phyloP scores from a whole-genome alignment of 2,113 vertebrate species.

The Melanotaenia duboulayi region DNA sequence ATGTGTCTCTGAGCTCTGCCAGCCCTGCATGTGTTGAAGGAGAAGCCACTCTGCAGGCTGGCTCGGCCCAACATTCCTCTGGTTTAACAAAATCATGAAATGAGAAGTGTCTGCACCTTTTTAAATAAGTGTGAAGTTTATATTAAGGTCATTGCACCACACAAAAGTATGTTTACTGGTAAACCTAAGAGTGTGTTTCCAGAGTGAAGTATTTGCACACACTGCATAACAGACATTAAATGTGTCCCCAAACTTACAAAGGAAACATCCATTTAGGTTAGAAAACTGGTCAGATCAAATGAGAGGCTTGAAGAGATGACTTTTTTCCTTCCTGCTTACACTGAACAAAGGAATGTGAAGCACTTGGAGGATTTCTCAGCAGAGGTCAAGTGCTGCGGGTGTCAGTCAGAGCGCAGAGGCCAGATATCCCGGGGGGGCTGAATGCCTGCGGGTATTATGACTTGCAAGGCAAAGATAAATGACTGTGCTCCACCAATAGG shows the following conservation, averaged over 20 bases:
- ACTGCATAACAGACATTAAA: conserved; percentile 31
- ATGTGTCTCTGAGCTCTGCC: neutral
- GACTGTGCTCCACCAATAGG: conserved; percentile 73
- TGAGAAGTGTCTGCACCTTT: conserved; percentile 13
- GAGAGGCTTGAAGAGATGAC: conserved; percentile 22
- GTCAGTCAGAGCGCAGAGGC: conserved; percentile 47
- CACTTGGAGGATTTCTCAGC: conserved; percentile 51
- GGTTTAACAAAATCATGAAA: conserved; percentile 15
- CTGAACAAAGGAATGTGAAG: conserved; percentile 61
- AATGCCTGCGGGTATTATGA: conserved; percentile 57
- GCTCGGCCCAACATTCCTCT: neutral
- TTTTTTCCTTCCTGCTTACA: conserved; percentile 24
- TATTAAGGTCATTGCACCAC: conserved; percentile 4
- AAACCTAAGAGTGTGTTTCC: conserved; percentile 2
- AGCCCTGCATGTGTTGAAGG: neutral
- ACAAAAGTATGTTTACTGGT: neutral
- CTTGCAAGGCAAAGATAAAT: conserved; percentile 41
- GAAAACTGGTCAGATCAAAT: conserved; percentile 37
- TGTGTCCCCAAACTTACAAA: conserved; percentile 44
- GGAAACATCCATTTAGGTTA: conserved; percentile 43
- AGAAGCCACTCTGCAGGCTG: conserved; percentile 9
- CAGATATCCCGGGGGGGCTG: conserved; percentile 39
- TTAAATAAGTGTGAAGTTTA: conserved; percentile 23
- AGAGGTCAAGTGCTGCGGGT: conserved; percentile 59
- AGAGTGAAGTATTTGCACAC: conserved; percentile 11